Evolutionary conservation across 2,888 invertebrate species (phyloP).

Genomic region (Sacculina carcini): DNA sequence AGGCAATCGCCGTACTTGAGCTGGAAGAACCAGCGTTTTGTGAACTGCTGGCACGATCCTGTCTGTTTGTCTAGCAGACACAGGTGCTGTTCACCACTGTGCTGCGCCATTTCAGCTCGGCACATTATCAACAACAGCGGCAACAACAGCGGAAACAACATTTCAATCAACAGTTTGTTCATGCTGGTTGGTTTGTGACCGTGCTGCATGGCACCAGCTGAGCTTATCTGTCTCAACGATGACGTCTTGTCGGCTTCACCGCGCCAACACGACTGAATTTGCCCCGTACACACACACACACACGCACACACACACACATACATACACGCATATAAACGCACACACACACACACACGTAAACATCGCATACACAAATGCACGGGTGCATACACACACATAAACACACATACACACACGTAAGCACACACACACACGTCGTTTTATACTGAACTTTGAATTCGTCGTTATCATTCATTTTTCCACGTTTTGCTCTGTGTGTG

Average conservation of each 20-base stretch:
- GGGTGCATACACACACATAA: not conserved
- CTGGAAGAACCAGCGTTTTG: slow-evolving; percentile 5
- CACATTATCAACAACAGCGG: no score
- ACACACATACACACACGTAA: not conserved
- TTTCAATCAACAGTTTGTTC: not conserved
- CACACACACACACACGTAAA: not conserved
- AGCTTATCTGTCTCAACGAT: not conserved
- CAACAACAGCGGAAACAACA: no score
- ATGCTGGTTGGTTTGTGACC: no score
- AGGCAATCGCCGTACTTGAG: slow-evolving; percentile 5
- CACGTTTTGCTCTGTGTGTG: no score
- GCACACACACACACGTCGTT: not conserved
- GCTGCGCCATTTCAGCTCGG: no score
- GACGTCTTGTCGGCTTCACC: not conserved
- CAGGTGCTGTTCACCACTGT: not conserved
- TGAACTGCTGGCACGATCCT: not conserved
- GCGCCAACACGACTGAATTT: not conserved
- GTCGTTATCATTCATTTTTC: no score
- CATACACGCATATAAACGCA: not conserved
- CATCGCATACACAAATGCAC: not conserved
- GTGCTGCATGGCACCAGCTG: no score
- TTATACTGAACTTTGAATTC: no score
- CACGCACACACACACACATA: not conserved
- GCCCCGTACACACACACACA: not conserved
- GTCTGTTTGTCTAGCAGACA: not conserved